Base-by-base conservation (phyloP, 2,113 vertebrate species). In the Oostethus manadensis region DNA sequence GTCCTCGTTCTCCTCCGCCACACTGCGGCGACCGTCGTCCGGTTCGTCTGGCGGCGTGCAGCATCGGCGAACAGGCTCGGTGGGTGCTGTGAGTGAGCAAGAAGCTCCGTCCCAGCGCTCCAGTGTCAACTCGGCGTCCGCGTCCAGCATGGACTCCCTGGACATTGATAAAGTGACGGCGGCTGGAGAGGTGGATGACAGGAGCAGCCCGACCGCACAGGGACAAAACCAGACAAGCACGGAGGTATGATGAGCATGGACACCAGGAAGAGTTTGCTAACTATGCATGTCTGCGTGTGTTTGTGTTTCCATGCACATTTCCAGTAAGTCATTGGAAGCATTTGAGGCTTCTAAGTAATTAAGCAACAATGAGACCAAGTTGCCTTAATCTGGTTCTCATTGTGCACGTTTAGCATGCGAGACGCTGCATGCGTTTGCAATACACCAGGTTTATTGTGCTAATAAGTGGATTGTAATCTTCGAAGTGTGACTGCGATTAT, bases 81-180 rank as follows among this genome's bases (percentile, higher is more conserved):
- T 92, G n/a, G 95, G 94, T n/a, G 86, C 92, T 0, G 91, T 93
- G 83, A 94, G 92, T n/a, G 94, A 96, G 68, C 91, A 90, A 49
- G 96, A 97, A 4, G 89, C 88, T 0, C 87, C 79, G 10, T 97
- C 96, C 2, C 94, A 95, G 59, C 91, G 93, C 20, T 98, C 94
- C 58, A 98, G 97, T 53, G 77, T 96, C 4, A 94, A 93, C 50
- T 99, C 96, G 0, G 93, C 92, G 0, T 89, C 89, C 2, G 93
- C 94, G 9, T 98, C 95, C 71, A 99, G 96, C 86, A 94, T 96
- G 94, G 96, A 98, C 78, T 98, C 96, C 16, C 80, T 98, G 87
- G 96, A 99, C 89, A 93, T 93, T 0, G 95, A 98, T 67, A 96
- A 94, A 88, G 90, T 93, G 74, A 76, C 58, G 0, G 11, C 63